These are phyloP conservation scores for Trididemnum clinides DNA, from an alignment of 23 tunicate genomes.

Conservation along the genomic window DNA sequence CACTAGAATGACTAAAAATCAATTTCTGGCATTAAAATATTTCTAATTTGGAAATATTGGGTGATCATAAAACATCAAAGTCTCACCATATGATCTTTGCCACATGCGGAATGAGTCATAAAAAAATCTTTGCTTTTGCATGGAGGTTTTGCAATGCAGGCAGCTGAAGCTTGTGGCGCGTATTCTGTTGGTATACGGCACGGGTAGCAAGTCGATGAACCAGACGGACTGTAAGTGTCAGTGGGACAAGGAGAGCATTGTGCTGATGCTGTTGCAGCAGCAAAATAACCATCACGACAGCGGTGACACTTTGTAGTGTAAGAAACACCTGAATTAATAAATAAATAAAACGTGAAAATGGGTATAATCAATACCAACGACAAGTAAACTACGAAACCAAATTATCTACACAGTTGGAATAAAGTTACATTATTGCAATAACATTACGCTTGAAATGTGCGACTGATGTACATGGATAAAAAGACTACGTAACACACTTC, in stretches of 20 bases:
- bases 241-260: conserved; percentile 65
- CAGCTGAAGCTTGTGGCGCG: conserved; percentile 45
- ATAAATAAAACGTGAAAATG: too few species aligned
- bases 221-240: conserved; percentile 46
- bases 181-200: conserved; percentile 55
- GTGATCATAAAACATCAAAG: too few species aligned
- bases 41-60: too few species aligned
- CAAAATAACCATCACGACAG: conserved; percentile 61
- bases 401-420: too few species aligned
- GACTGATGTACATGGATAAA: too few species aligned
- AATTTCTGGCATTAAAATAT: too few species aligned
- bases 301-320: conserved; percentile 68
- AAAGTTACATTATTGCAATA: too few species aligned
- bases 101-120: conserved; percentile 65
- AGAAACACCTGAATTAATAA: conserved; percentile 68
- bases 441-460: too few species aligned
- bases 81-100: conserved; percentile 44
- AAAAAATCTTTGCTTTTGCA: conserved; percentile 76
- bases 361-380: too few species aligned
- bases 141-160: conserved; percentile 59
- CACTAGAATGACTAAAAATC: too few species aligned
- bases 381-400: too few species aligned
- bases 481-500: too few species aligned
- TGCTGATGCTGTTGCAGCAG: conserved; percentile 33
- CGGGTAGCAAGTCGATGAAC: conserved; percentile 47